A percentile compares a stretch with the other conserved stretches of the same genome.
Conservation (phyloP, 2,113 vertebrate genomes). For the Crocuta crocuta region DNA sequence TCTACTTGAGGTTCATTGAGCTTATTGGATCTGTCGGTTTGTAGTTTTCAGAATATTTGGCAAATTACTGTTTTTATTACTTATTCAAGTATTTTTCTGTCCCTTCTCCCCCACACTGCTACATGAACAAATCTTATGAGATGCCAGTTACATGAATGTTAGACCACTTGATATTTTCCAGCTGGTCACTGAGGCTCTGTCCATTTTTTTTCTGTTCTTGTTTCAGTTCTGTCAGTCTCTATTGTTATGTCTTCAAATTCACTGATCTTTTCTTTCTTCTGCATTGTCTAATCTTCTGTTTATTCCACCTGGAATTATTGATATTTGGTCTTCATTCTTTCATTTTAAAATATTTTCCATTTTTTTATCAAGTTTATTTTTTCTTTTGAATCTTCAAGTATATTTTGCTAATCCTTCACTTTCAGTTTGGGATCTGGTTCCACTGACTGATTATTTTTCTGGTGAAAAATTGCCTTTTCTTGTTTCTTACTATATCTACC, state of each 20-base stretch:
- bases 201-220: neutral
- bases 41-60: neutral
- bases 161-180: neutral
- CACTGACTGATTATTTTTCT: neutral
- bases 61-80: neutral
- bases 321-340: neutral
- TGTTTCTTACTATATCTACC: neutral
- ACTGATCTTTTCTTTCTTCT: neutral
- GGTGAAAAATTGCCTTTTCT: neutral
- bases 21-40: neutral
- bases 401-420: neutral
- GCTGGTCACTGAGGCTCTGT: neutral
- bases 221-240: neutral
- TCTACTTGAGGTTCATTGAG: neutral
- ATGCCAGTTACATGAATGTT: neutral
- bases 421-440: neutral
- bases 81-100: neutral
- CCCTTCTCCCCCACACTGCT: neutral
- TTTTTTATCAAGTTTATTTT: neutral
- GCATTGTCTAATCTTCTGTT: neutral
- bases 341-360: neutral
- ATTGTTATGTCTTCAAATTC: neutral
- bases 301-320: neutral
- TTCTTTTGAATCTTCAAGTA: neutral
- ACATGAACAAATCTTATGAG: neutral